These are phyloP conservation scores for Auanema sp. DNA, from an alignment of 2,888 invertebrate species.

Conservation along the genomic window DNA sequence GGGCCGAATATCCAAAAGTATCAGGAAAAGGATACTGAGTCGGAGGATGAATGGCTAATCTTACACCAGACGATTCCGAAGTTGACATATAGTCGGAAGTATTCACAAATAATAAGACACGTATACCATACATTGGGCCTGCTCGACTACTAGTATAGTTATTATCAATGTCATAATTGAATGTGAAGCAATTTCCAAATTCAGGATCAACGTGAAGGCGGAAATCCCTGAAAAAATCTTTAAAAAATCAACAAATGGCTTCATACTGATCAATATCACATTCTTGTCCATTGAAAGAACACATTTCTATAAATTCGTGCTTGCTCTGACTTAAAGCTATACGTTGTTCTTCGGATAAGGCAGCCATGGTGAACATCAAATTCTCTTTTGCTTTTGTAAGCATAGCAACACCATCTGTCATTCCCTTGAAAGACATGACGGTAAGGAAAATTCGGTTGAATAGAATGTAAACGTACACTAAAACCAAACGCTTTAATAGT, in stretches of 20 bases:
- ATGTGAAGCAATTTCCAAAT: conserved; percentile 52
- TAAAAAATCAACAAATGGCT: background rate
- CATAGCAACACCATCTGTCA: conserved; percentile 55
- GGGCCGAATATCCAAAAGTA: conserved; percentile 21
- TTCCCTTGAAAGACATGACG: conserved; percentile 37
- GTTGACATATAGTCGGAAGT: conserved; percentile 54
- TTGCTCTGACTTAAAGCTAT: conserved; percentile 43
- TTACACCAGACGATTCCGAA: conserved; percentile 48
- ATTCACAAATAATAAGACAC: conserved; percentile 48
- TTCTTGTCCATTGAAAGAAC: conserved; percentile 52
- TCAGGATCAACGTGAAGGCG: conserved; percentile 49
- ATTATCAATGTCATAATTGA: conserved; percentile 47
- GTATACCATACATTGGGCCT: conserved; percentile 56
- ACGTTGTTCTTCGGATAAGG: conserved; percentile 40
- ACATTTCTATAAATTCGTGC: conserved; percentile 53
- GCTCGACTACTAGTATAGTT: conserved; percentile 49
- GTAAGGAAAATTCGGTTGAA: background rate
- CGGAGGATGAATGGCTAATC: conserved; percentile 47
- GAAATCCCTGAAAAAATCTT: conserved; percentile 38
- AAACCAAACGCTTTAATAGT: conserved; percentile 54
- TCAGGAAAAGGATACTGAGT: conserved; percentile 50
- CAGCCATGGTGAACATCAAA: conserved; percentile 54
- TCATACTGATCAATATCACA: conserved; percentile 47
- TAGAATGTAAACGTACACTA: conserved; percentile 22
- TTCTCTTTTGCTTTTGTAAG: conserved; percentile 51